Evolutionary conservation across 2,797 vertebrate species (phyloP), one percentile per base, ranked within the genome.

Genomic region (Eulemur mongoz): DNA sequence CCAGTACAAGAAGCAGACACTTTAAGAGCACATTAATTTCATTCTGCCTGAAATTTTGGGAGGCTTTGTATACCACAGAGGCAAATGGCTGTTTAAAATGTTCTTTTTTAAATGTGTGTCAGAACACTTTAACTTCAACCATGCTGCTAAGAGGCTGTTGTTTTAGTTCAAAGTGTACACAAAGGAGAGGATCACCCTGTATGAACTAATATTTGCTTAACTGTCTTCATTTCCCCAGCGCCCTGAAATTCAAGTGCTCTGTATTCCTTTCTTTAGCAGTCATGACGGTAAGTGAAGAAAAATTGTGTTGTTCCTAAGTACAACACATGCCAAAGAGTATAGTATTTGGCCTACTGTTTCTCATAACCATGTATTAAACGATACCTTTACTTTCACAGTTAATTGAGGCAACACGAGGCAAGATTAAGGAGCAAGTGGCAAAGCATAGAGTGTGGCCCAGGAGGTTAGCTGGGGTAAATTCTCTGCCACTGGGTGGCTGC

Each of bases 101-200:
- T 35, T 83, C 84, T 69, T 73, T 91, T 79, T 57, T 32, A 9
- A 86, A 89, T 65, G 67, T 92, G 80, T 90, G 95, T 97, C 90
- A 93, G 94, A 75, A 92, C 69, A 80, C 87, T 98, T 93, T 72
- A 95, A 72, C 73, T 96, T 91, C 86, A 92, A 76, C 61, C 54
- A 25, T 67, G 90, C 91, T 89, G 70, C 96, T 95, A 89, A 96
- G 96, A 97, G 95, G 80, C 95, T 96, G 96, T 85, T 95, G 96
- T 89, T 96, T 96, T 82, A 86, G 91, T 85, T 80, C 89, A 88
- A 79, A 96, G 91, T 92, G 76, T 84, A 88, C 43, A 61, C 93
- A 94, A 79, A 95, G 72, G 78, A 90, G 45, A 91, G 45, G 69
- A 81, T 97, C 94, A 27, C 90, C 93, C 20, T 0, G 7, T 50